Evolutionary conservation across 2,888 invertebrate genomes (phyloP), one percentile per base, ranked within the genome.

Genomic region (Heliconius charithonia): DNA sequence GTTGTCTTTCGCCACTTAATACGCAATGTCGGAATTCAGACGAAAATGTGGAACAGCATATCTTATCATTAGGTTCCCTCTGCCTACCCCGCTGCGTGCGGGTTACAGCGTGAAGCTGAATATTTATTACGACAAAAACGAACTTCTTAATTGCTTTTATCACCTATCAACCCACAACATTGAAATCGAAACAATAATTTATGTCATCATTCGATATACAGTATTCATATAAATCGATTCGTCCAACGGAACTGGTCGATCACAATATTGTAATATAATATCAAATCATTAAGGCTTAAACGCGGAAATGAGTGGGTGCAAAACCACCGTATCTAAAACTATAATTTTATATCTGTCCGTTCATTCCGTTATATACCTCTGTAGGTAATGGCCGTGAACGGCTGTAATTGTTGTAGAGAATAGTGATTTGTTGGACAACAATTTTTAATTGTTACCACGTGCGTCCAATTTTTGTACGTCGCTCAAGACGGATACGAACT

Each of bases 231-330:
- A 81, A 90, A 92, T 92, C 90, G 92, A 92, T 89, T 89, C 86
- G 86, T 89, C 86, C 83, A 89, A 89, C 88, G 89, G 88, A 84
- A 88, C 85, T 82, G 85, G 83, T 87, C 87, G 87, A 89, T 90
- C 90, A 90, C 89, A 91, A 91, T 91, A 92, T 91, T 90, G 91
- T 92, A 92, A 92, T 89, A 91, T 91, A 93, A 93, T 93, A 93
- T 91, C 90, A 89, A 90, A 91, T 91, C 92, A 93, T 94, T 93
- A 94, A 90, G 87, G 87, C 87, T 90, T 89, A 88, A 89, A 92
- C 89, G 89, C 93, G 94, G 94, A 94, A 94, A 91, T 92, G 94
- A 93, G 94, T 95, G 94, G 94, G 94, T 92, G 94, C 94, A 87
- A 93, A 93, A 94, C 89, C 92, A 92, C 93, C 94, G 93, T 92